A percentile compares a stretch with the other conserved stretches of the same genome.
These are phyloP conservation scores for Albula goreensis DNA, from an alignment of 2,113 vertebrate genomes.

Conservation along the genomic window DNA sequence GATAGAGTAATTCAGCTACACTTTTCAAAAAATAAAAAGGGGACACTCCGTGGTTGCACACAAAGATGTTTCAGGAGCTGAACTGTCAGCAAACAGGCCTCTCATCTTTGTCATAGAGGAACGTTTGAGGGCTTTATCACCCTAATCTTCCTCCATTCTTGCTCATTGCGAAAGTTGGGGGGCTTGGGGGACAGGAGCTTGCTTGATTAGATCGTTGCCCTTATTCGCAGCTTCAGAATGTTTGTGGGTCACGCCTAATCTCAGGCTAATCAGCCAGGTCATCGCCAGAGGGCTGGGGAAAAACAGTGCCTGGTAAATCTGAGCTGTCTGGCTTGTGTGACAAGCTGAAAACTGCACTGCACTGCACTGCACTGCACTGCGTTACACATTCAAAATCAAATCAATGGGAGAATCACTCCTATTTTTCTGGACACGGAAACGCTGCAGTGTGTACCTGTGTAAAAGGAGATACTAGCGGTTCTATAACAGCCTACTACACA, in stretches of 20 bases:
- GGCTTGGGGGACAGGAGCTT: not conserved
- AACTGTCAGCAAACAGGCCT: not conserved
- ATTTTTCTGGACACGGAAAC: not conserved
- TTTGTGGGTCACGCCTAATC: conserved; percentile 52
- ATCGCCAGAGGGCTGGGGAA: conserved; percentile 30
- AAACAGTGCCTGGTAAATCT: conserved; percentile 17
- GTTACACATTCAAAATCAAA: conserved; percentile 8
- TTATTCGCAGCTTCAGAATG: conserved; percentile 37
- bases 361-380: conserved; percentile 35
- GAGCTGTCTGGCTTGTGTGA: conserved; percentile 24
- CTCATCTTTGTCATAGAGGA: no score
- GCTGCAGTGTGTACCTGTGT: no score
- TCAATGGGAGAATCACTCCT: not conserved
- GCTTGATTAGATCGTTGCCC: conserved; percentile 21
- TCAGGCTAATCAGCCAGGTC: conserved; percentile 49
- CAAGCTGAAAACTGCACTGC: conserved; percentile 32
- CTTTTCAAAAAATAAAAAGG: not conserved
- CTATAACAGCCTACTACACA: no score
- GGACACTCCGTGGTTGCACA: not conserved
- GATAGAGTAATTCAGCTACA: no score
- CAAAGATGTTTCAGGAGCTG: no score
- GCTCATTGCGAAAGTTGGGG: not conserved
- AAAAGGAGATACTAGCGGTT: no score
- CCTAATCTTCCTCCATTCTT: not conserved
- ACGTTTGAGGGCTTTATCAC: no score